phyloP scores from a whole-genome alignment of 2,797 vertebrate genomes.

The Silurus aristotelis region DNA sequence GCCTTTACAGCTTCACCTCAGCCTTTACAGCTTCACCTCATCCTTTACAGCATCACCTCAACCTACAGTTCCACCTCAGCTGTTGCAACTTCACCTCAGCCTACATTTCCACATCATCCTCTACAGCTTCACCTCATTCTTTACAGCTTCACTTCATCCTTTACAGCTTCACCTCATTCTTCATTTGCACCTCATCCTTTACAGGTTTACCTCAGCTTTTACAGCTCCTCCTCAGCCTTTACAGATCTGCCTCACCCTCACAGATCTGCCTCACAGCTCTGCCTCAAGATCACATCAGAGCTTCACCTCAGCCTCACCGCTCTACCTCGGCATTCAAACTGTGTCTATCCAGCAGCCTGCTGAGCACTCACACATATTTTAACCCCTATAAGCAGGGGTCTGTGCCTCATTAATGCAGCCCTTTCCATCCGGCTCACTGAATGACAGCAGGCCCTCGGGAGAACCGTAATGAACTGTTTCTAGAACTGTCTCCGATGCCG shows the following conservation, averaged over 20 bases:
- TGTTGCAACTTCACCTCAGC: not conserved
- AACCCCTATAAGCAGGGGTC: slow-evolving; percentile 37
- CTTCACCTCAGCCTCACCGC: not conserved
- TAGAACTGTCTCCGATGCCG: slow-evolving; percentile 10
- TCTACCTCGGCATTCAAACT: not conserved
- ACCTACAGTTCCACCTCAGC: not conserved
- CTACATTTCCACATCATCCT: too few species aligned
- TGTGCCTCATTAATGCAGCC: slow-evolving; percentile 38
- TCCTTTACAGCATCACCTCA: not conserved
- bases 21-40: not conserved
- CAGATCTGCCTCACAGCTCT: not conserved
- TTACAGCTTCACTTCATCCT: not conserved
- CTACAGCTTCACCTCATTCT: not conserved
- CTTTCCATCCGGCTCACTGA: slow-evolving; percentile 31
- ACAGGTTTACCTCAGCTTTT: not conserved
- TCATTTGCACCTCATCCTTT: not conserved
- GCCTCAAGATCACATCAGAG: not conserved
- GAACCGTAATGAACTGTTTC: slow-evolving; percentile 31
- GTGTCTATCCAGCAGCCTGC: not conserved
- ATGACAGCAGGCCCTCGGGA: slow-evolving; percentile 31
- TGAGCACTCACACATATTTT: slow-evolving; percentile 29
- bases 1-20: not conserved
- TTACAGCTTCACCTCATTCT: not conserved
- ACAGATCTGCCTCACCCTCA: not conserved
- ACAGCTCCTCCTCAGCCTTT: not conserved